These are phyloP conservation scores for Myotis vivesi DNA, from an alignment of 2,797 vertebrate species.

Conservation along the genomic window DNA sequence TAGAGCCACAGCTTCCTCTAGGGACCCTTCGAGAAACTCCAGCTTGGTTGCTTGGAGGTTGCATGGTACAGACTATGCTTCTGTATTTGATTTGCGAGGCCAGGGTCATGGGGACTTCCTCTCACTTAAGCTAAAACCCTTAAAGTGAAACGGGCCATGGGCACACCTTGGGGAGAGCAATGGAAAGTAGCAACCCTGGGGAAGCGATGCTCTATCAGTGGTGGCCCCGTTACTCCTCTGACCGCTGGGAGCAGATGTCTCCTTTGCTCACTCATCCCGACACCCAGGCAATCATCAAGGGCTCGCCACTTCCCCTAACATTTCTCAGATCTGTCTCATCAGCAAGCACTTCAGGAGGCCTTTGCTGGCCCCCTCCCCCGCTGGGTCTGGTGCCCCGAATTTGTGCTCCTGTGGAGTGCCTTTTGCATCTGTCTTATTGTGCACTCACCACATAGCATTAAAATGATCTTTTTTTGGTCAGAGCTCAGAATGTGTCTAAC, in stretches of 20 bases:
- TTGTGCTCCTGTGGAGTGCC: not conserved
- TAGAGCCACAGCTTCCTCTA: not conserved
- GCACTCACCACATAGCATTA: not conserved
- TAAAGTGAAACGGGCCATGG: not conserved
- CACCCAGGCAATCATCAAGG: not conserved
- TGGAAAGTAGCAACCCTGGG: not conserved
- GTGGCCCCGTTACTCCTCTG: not conserved
- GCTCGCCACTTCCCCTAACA: not conserved
- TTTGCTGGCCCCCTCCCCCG: not conserved
- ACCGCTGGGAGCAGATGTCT: not conserved
- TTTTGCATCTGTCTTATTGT: not conserved
- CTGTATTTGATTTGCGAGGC: not conserved
- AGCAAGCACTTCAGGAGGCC: not conserved
- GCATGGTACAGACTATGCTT: not conserved
- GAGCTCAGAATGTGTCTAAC: not conserved
- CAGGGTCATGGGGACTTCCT: not conserved
- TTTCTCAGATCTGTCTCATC: not conserved
- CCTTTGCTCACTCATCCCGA: not conserved
- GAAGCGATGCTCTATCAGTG: not conserved
- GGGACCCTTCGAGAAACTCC: not conserved
- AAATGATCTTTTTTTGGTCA: not conserved
- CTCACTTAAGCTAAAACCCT: not conserved
- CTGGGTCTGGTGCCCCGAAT: too few relatives aligned
- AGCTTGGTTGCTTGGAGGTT: not conserved
- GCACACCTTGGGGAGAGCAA: not conserved